Base-by-base conservation (phyloP, 2,797 vertebrate genomes). In the Muraenolepis orangiensis region DNA sequence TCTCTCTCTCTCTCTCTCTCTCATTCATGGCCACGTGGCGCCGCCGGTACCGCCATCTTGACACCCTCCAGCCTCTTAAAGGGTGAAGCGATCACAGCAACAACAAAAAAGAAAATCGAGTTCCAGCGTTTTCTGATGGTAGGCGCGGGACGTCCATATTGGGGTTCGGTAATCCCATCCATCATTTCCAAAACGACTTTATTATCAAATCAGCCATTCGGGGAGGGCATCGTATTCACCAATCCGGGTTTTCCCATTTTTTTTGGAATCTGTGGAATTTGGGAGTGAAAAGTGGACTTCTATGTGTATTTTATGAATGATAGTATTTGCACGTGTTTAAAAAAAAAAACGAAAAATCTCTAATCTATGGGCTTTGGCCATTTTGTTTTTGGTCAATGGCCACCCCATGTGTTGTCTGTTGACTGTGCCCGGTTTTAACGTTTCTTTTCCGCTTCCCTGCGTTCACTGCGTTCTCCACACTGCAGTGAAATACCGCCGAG, bases 1-100 rank as follows among this genome's bases (percentile, higher is more conserved):
- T n/a, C n/a, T n/a, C n/a, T n/a, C n/a, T n/a, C n/a, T n/a, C n/a
- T n/a, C n/a, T n/a, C n/a, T n/a, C n/a, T n/a, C n/a, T n/a, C n/a
- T n/a, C n/a, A n/a, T n/a, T 87, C 77, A 77, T 80, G 80, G 87
- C 90, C 91, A 94, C 91, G 91, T 93, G 92, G 91, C 92, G 90
- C 11, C 57, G n/a, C n/a, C 20, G 79, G 79, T n/a, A 82, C 82
- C 91, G 91, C 93, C 93, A 93, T 93, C 84, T 94, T 94, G 88
- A 83, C 83, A 84, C 73, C n/a, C n/a, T n/a, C n/a, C 46, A 73
- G 84, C 77, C 77, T 70, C 2, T 78, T 80, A 87, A 87, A 84
- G 82, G 77, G 82, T 78, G 36, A 77, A 74, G 79, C 69, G 66
- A 14, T 36, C 78, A 67, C 70, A 69, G 71, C 51, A 23, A n/a